Evolutionary conservation across 2,113 vertebrate species (phyloP).

Genomic region (Notarius quadriscutis): DNA sequence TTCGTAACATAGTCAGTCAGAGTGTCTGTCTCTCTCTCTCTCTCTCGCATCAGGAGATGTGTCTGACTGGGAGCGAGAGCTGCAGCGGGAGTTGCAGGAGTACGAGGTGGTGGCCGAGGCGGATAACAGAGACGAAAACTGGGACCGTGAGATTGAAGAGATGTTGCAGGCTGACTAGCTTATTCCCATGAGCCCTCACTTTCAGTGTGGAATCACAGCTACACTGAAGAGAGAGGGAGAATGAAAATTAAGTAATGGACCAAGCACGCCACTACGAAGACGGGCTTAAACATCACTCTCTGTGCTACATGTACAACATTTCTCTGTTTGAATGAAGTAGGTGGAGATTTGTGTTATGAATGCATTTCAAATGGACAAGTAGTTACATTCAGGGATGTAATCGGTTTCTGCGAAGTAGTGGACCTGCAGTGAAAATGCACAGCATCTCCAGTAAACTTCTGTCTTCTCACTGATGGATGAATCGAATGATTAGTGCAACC

Average conservation of each 20-base stretch:
- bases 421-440: conserved; percentile 13
- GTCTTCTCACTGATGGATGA: background rate
- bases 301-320: background rate
- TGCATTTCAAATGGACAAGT: background rate
- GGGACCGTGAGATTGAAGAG: conserved; percentile 95
- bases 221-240: background rate
- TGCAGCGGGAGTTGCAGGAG: conserved; percentile 93
- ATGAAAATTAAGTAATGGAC: background rate
- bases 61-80: conserved; percentile 91
- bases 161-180: conserved; percentile 86
- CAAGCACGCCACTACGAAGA: background rate
- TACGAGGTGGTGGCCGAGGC: conserved; percentile 89
- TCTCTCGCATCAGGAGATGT: conserved; percentile 74
- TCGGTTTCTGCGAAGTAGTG: conserved; percentile 2
- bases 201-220: conserved; percentile 17
- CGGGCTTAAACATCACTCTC: conserved; percentile 1
- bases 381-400: background rate
- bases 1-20: background rate
- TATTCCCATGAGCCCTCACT: conserved; percentile 36
- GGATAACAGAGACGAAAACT: conserved; percentile 87
- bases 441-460: conserved; percentile 14
- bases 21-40: background rate
- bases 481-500: background rate
- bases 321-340: background rate
- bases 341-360: background rate